These are phyloP conservation scores for Coenonympha glycerion DNA, from an alignment of 2,888 invertebrate species.

Conservation along the genomic window DNA sequence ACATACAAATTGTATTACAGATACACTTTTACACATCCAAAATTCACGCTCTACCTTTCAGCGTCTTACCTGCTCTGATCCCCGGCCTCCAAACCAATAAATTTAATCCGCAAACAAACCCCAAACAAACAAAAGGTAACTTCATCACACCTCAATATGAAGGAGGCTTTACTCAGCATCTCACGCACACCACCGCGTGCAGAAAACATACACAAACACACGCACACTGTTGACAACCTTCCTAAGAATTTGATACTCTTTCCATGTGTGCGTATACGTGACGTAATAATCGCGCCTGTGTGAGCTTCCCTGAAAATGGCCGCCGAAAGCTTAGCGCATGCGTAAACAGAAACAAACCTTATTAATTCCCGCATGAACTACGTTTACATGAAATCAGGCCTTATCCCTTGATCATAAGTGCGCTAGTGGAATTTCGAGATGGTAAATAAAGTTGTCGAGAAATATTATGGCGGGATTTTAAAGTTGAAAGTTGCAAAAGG, in stretches of 20 bases:
- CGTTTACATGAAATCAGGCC: slow-evolving; percentile 22
- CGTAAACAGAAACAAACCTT: slow-evolving; percentile 31
- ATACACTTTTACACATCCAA: neutral
- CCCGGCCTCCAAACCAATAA: slow-evolving; percentile 15
- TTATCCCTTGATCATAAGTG: slow-evolving; percentile 20
- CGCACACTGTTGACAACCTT: slow-evolving; percentile 33
- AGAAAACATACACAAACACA: slow-evolving; percentile 34
- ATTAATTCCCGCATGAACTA: slow-evolving; percentile 6
- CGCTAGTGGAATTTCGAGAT: neutral
- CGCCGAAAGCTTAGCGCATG: slow-evolving; percentile 54
- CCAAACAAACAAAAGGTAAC: slow-evolving; percentile 32
- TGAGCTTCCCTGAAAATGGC: slow-evolving; percentile 66
- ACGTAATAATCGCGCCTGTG: slow-evolving; percentile 35
- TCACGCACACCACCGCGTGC: slow-evolving; percentile 42
- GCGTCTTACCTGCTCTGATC: slow-evolving; percentile 12
- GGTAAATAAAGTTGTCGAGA: slow-evolving; percentile 24
- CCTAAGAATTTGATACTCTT: slow-evolving; percentile 47
- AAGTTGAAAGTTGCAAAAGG: slow-evolving; percentile 66
- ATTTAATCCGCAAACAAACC: slow-evolving; percentile 26
- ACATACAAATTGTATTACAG: no score
- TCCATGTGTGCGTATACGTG: slow-evolving; percentile 33
- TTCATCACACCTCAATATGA: slow-evolving; percentile 41
- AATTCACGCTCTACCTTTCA: slow-evolving; percentile 10
- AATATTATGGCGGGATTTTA: slow-evolving; percentile 59
- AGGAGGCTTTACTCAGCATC: slow-evolving; percentile 58